A percentile compares a stretch with the other conserved stretches of the same genome.
phyloP scores from a whole-genome alignment of 30 jellyfish, hydroid and myxozoan species.

The Hydractinia echinata region DNA sequence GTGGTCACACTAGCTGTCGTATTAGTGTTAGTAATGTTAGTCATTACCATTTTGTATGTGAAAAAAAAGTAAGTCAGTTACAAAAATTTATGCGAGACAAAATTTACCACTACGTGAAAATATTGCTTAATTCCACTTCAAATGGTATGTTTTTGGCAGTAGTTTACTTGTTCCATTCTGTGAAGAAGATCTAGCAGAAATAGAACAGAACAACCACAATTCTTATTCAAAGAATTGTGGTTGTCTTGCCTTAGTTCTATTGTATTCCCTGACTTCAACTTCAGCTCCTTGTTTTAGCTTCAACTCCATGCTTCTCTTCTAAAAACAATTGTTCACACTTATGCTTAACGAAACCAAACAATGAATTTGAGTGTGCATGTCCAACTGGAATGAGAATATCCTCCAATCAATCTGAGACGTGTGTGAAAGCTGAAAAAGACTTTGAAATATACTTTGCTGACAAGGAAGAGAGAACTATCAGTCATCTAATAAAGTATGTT shows the following conservation, averaged over 20 bases:
- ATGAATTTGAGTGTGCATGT: slow-evolving; percentile 56
- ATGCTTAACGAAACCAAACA: slow-evolving; percentile 41
- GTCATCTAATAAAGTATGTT: background rate
- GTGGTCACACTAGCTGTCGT: too few relatives aligned
- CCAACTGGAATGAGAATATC: slow-evolving; percentile 47
- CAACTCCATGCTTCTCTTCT: slow-evolving; percentile 44
- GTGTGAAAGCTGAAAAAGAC: slow-evolving; percentile 12
- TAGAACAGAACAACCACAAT: background rate
- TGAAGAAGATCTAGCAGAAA: background rate
- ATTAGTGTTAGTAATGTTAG: too few relatives aligned
- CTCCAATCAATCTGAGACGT: background rate
- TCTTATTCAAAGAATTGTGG: background rate
- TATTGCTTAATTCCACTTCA: too few relatives aligned
- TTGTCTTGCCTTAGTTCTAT: too few relatives aligned
- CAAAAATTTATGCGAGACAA: too few relatives aligned
- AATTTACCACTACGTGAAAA: too few relatives aligned
- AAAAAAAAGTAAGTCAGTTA: too few relatives aligned
- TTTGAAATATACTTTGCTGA: slow-evolving; percentile 34
- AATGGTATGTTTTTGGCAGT: background rate
- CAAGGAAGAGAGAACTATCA: background rate
- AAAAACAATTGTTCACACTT: slow-evolving; percentile 61
- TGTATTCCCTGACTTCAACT: too few relatives aligned
- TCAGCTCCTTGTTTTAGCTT: slow-evolving; percentile 28
- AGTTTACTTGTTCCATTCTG: background rate
- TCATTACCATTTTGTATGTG: too few relatives aligned